These are phyloP conservation scores for Coranthus polyacanthus DNA, from an alignment of 2,797 vertebrate genomes.

Conservation along the genomic window DNA sequence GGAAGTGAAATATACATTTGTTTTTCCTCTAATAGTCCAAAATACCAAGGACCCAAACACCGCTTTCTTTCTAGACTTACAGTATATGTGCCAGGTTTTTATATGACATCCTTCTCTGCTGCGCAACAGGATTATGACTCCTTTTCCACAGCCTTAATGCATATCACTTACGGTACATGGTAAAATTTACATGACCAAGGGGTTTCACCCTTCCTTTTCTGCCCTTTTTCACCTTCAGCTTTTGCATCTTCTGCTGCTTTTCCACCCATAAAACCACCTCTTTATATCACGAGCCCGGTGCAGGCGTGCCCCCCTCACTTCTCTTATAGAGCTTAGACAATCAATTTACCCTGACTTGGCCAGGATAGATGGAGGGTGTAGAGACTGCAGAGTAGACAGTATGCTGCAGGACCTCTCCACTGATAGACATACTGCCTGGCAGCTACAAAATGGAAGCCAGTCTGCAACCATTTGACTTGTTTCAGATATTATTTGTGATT, in stretches of 20 bases:
- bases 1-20: conserved; percentile 48
- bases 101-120: not conserved
- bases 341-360: conserved; percentile 79
- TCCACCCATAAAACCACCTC: conserved; percentile 50
- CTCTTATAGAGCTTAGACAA: conserved; percentile 70
- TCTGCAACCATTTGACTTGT: conserved; percentile 63
- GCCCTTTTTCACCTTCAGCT: conserved; percentile 37
- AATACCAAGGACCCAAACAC: conserved; percentile 21
- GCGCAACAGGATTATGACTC: conserved; percentile 11
- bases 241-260: too few relatives aligned
- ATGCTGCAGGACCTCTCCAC: conserved; percentile 72
- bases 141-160: not conserved
- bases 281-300: conserved; percentile 58
- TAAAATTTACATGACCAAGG: conserved; percentile 28
- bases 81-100: conserved; percentile 14
- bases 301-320: conserved; percentile 32
- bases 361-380: conserved; percentile 69
- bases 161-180: conserved; percentile 4
- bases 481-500: conserved; percentile 41
- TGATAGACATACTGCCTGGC: conserved; percentile 73
- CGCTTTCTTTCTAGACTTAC: conserved; percentile 20
- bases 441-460: conserved; percentile 76
- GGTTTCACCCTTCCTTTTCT: conserved; percentile 13
- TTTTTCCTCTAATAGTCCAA: conserved; percentile 50
- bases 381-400: conserved; percentile 77